Conservation (phyloP, 2,797 vertebrate species). For the Synanceia verrucosa region DNA sequence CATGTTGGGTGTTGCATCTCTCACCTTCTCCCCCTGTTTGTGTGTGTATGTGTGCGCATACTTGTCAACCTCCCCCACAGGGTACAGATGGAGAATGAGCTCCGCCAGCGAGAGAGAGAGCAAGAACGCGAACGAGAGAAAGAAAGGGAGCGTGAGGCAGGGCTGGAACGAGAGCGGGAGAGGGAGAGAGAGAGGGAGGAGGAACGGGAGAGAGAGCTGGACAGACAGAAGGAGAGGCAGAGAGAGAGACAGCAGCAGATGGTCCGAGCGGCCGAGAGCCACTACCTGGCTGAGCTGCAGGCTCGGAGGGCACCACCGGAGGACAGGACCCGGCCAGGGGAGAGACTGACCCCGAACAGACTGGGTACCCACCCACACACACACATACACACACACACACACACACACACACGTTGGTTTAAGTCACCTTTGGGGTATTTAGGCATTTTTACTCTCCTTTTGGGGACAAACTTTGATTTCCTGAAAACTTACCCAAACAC, state of each 20-base stretch:
- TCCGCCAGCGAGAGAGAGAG: conserved; percentile 82
- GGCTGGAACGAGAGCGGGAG: conserved; percentile 65
- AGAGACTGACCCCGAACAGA: conserved; percentile 84
- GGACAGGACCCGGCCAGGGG: conserved; percentile 84
- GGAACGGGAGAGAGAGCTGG: conserved; percentile 84
- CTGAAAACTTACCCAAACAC: too few relatives aligned
- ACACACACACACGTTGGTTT: too few relatives aligned
- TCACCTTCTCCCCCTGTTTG: conserved; percentile 69
- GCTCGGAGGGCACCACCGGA: conserved; percentile 84
- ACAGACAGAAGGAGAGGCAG: conserved; percentile 89
- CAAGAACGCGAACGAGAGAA: conserved; percentile 75
- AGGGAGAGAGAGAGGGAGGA: conserved; percentile 65
- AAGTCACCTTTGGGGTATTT: too few relatives aligned
- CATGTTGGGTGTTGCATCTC: conserved; percentile 82
- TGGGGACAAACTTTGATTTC: too few relatives aligned
- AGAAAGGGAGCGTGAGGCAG: conserved; percentile 72
- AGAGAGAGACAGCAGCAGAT: conserved; percentile 84
- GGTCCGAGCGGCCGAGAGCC: conserved; percentile 70
- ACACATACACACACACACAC: conserved; percentile 13
- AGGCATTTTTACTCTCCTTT: too few relatives aligned
- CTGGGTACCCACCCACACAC: conserved; percentile 60
- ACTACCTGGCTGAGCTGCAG: conserved; percentile 89
- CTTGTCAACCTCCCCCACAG: conserved; percentile 81
- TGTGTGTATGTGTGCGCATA: conserved; percentile 36
- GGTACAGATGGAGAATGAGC: conserved; percentile 92